Base-by-base conservation (phyloP, 2,797 vertebrate genomes). In the Petrocephalus sullivani region DNA sequence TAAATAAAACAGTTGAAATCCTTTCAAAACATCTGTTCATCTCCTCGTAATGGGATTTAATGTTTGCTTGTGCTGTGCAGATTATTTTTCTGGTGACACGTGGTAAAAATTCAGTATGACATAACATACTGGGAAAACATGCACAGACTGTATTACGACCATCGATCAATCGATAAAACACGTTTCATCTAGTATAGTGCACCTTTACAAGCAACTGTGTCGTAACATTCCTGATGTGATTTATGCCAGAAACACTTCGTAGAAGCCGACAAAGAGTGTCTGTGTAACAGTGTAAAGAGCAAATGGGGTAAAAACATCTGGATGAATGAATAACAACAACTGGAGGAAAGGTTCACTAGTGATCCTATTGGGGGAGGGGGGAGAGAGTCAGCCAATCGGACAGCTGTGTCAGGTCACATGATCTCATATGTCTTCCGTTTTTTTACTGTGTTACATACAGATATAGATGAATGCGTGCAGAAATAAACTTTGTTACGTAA, bases 371-470 rank as follows among this genome's bases (percentile, higher is more conserved):
- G 19, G 49, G 78, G 78, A 0, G n/a, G 37, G 78, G n/a, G 12
- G 23, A 33, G 14, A n/a, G n/a, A 53, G 37, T 5, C 21, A 49
- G 19, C 58, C n/a, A 75, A 19, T 4, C 4, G 10, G 1, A 82
- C 8, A 8, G 12, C n/a, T 57, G 60, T 53, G 57, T 53, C 49
- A 23, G 51, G 4, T 57, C 33, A 60, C 33, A 60, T 5, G 83
- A n/a, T 10, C 14, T 28, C 8, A 53, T 14, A 37, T 57, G 4
- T 14, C 8, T 57, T 4, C 8, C 21, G 28, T 28, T 57, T 87
- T 71, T 21, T 23, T 82, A 85, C 87, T 85, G 33, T 14, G 33
- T 49, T 49, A 60, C 64, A 89, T 90, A 71, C 84, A 82, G 19
- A 64, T 86, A 67, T 54, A 87, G 57, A 61, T 19, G 9, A 85